Percentiles rank a stretch among this genome's conserved stretches.
These are phyloP conservation scores for Clytia hemisphaerica DNA, from an alignment of 30 jellyfish, hydroid and myxozoan genomes.

Conservation along the genomic window DNA sequence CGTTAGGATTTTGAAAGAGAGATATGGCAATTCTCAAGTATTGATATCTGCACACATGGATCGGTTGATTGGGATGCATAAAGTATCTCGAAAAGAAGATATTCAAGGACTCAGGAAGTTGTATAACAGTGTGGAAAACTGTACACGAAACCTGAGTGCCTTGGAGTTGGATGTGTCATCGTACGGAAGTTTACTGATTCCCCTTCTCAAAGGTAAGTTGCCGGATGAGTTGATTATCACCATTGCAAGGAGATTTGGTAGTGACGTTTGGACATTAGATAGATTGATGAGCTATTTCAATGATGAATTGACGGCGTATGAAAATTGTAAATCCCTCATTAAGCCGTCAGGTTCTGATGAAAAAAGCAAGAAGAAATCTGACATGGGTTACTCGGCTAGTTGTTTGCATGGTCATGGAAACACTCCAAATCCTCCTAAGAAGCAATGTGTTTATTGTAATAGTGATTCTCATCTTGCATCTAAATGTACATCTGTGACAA, in stretches of 20 bases:
- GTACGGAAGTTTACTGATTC: constrained; percentile 6
- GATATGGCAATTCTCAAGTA: constrained; percentile 34
- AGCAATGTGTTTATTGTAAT: too few species aligned
- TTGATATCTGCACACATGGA: constrained; percentile 34
- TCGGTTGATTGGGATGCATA: constrained; percentile 11
- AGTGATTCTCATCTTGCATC: constrained; percentile 21
- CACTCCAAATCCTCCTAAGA: too few species aligned
- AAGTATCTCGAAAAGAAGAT: constrained; percentile 17
- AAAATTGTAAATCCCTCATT: not conserved
- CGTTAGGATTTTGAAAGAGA: constrained; percentile 4
- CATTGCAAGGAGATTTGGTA: not conserved
- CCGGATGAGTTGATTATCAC: constrained; percentile 16
- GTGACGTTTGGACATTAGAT: constrained; percentile 14
- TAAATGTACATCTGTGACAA: not conserved
- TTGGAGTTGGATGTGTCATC: constrained; percentile 2
- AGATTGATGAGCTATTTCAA: not conserved
- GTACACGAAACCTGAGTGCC: constrained; percentile 15
- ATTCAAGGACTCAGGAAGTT: constrained; percentile 15
- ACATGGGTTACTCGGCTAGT: too few species aligned
- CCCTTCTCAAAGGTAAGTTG: not conserved
- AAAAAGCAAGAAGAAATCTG: too few species aligned
- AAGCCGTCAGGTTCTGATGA: not conserved
- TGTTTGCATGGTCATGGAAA: too few species aligned
- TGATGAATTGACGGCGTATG: constrained; percentile 8
- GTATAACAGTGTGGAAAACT: constrained; percentile 16